Evolutionary conservation across 2,888 invertebrate species (phyloP), one percentile per base, ranked within the genome.

Genomic region (Anthophora plumipes): DNA sequence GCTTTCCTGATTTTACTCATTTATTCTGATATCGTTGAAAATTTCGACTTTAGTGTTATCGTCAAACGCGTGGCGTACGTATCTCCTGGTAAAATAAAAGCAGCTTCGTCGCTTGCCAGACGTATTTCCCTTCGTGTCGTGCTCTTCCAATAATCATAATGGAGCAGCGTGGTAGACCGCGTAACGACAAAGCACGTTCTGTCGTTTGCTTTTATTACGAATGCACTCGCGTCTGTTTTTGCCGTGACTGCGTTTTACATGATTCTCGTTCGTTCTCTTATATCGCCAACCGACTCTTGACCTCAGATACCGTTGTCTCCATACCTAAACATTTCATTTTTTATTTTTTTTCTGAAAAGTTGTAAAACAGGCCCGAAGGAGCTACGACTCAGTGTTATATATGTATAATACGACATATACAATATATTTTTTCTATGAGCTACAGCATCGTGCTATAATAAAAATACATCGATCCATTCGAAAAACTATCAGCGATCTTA

Each of bases 141-240:
- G 50, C 43, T 31, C 72, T 54, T 61, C 82, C 82, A 82, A 82
- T 82, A 77, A 81, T 73, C 70, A 83, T 74, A 82, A 83, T 82
- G 74, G 82, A 76, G 67, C 59, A 54, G 22, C 64, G 70, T n/a
- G 55, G 67, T 57, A 31, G 67, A 37, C 60, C 72, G 67, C 48
- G 46, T 22, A 14, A 60, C 39, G 52, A 67, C 74, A 70, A 75
- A 70, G 61, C 69, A 39, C 31, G 14, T 41, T 43, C 59, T 48
- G 52, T 71, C 60, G 48, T 76, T 69, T 50, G 66, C 66, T 77
- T 77, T 77, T 74, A 77, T 77, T 54, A 72, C 66, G 66, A 54
- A 59, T 43, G 52, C 73, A 17, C 59, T 75, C 43, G 43, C 14
- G 52, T 14, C 1, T 5, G 20, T 12, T 48, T 31, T 22, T 2